Evolutionary conservation across 2,888 invertebrate genomes (phyloP).

Genomic region (Spisula subtruncata): DNA sequence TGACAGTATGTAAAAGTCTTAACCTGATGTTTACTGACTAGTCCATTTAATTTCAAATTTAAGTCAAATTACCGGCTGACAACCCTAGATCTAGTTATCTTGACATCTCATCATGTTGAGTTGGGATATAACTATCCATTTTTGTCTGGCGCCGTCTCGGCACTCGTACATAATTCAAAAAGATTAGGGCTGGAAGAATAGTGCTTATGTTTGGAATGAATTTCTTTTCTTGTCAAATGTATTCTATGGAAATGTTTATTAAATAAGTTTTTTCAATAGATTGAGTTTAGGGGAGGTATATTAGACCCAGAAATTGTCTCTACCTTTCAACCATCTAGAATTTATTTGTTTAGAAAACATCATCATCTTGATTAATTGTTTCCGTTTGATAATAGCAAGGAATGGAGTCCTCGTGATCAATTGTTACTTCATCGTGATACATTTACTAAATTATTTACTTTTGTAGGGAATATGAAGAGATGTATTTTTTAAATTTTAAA

Average conservation of each 20-base stretch:
- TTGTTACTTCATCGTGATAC: neutral
- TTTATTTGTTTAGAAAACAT: conserved; percentile 1
- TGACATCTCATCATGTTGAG: conserved; percentile 18
- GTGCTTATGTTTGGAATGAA: conserved; percentile 28
- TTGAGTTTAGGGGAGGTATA: conserved; percentile 1
- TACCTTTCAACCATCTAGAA: neutral
- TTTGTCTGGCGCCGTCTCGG: conserved; percentile 8
- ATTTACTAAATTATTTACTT: neutral
- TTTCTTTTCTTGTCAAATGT: neutral
- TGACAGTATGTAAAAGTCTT: conserved; percentile 38
- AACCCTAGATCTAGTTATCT: conserved; percentile 36
- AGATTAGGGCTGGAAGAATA: conserved; percentile 19
- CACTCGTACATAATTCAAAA: conserved; percentile 34
- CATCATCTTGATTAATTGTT: neutral
- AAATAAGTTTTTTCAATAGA: conserved; percentile 8
- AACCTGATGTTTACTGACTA: conserved; percentile 36
- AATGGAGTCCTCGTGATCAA: neutral
- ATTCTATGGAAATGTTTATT: conserved; percentile 21
- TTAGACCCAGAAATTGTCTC: neutral
- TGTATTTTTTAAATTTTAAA: neutral
- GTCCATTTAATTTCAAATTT: conserved; percentile 44
- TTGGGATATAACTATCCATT: conserved; percentile 22
- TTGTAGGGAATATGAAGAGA: neutral
- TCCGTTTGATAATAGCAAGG: neutral
- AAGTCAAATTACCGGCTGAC: conserved; percentile 41